Conservation (phyloP, 2,113 vertebrate genomes). For the Alces alces region DNA sequence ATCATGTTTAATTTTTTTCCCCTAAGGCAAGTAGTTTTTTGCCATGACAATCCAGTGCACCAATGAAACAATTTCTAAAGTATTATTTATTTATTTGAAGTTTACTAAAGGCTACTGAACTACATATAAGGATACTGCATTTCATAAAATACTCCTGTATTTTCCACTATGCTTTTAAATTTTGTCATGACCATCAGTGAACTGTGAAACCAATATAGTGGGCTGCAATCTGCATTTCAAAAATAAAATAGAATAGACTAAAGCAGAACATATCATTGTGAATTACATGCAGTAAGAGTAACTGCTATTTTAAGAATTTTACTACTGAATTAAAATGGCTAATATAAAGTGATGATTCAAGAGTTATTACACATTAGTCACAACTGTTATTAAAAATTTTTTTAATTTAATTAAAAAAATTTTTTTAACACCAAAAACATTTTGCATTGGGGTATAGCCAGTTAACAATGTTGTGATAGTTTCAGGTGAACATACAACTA, state of each 20-base stretch:
- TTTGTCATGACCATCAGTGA: background rate
- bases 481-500: background rate
- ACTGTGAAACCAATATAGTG: background rate
- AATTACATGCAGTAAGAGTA: background rate
- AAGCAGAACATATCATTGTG: background rate
- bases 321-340: slow-evolving; percentile 2
- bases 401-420: background rate
- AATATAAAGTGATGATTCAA: background rate
- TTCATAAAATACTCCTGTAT: background rate
- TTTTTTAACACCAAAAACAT: background rate
- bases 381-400: background rate
- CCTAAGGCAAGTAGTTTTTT: slow-evolving; percentile 13
- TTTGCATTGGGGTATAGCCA: background rate
- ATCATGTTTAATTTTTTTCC: slow-evolving; percentile 2
- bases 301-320: background rate
- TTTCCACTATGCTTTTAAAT: background rate
- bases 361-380: background rate
- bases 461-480: background rate
- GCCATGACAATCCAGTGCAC: background rate
- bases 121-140: background rate
- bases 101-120: background rate
- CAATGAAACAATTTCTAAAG: background rate
- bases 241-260: slow-evolving; percentile 27
- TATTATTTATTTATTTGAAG: slow-evolving; percentile 10
- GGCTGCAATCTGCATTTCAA: background rate